Evolutionary conservation across 1,140 invertebrate species (phyloP), one percentile per base, ranked within the genome.

Genomic region (Lanistes nyassanus): DNA sequence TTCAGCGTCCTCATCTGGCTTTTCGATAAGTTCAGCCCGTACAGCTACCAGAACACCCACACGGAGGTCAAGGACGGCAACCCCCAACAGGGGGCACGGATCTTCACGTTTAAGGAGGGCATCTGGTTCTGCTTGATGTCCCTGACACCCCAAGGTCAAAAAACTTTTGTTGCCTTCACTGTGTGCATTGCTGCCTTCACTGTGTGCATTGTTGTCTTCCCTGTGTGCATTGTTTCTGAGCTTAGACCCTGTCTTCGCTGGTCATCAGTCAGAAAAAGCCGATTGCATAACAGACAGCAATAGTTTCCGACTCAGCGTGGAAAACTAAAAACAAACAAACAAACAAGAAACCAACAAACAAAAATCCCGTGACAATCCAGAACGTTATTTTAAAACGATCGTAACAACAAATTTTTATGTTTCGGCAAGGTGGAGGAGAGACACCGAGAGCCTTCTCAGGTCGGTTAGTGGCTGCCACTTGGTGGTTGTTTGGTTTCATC

Each of bases 81-180:
- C n/a, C n/a, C n/a, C n/a, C 42, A 47, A 6, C 95, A 97, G 74
- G 97, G 98, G 86, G 98, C 98, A 84, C 90, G 97, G 23, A 95
- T 97, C 83, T 99, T 99, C 82, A 97, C 94, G 31, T 89, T 99
- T 3, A 98, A 98, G 84, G 97, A 99, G 89, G 98, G 96, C 85
- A 91, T 99, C 0, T 99, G 98, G 97, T 99, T 99, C 88, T 99
- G 97, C 85, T 98, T 99, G 96, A 99, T 97, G 31, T 98, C 97
- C 0, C 86, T 99, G 11, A 99, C 97, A 0, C 97, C 97, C 0
- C 97, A 98, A 91, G 92, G 88, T 89, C 74, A 16, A 58, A 71
- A 2, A 34, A 31, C 2, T 36, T 34, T 34, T 2, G 65, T 67
- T 36, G 1, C 65, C 42, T n/a, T n/a, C n/a, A n/a, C n/a, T 13